Evolutionary conservation across 2,888 invertebrate genomes (phyloP), one percentile per base, ranked within the genome.

Genomic region (Watsonalla cultraria): DNA sequence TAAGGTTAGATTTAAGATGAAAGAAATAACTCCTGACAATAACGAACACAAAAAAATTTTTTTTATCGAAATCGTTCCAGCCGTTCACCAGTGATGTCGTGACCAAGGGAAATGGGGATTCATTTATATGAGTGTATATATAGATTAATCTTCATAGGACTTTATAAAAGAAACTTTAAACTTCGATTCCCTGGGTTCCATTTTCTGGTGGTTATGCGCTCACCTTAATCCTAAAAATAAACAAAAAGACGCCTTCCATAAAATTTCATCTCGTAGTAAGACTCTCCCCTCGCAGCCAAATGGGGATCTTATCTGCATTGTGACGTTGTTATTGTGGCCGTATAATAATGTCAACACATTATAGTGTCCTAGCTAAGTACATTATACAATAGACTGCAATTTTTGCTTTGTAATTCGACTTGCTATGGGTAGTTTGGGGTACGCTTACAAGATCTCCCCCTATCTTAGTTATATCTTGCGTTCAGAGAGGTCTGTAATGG

Each of bases 301-400:
- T 74, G 72, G 68, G 73, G 76, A 77, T 81, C 78, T 78, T 84
- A 84, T 85, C 84, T 82, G 76, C 78, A 82, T 82, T 80, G 82
- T 80, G 72, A 74, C 66, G 68, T 72, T 80, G 76, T 81, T 82
- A 81, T 80, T 80, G 82, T 75, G 76, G 74, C 64, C 68, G 68
- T 76, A 80, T 82, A 82, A 85, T 80, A 80, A 82, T 79, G 81
- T 84, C 79, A 78, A 83, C 82, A 82, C 80, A 81, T 82, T 79
- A 78, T 68, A 64, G 69, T 70, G 72, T 63, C 72, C 60, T 57
- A 46, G 61, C 63, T 56, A 56, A 57, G 57, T 61, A 54, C 53
- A 61, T 52, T 49, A 9, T 15, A 60, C 63, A 72, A 70, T 68
- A 66, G 61, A 64, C 61, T 53, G 51, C 55, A 64, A 64, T 57